Percentiles rank a stretch among this genome's conserved stretches.
Evolutionary conservation across 2,797 vertebrate species (phyloP).

Genomic region (Tenualosa ilisha): DNA sequence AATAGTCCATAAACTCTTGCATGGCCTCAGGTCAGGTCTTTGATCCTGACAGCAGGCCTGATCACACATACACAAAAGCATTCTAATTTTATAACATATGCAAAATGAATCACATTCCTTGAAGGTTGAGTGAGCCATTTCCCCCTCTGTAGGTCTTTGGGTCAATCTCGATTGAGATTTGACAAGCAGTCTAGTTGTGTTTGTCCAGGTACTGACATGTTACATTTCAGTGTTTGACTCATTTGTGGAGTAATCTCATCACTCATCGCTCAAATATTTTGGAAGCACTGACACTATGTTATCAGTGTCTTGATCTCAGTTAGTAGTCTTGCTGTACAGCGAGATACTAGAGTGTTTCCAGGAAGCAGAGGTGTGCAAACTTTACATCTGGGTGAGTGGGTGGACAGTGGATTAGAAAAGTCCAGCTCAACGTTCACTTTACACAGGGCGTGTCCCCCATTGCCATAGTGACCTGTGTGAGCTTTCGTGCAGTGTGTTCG

Average conservation of each 20-base stretch:
- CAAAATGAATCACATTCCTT: too few species aligned
- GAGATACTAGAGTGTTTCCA: neutral
- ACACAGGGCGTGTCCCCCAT: neutral
- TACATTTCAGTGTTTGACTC: neutral
- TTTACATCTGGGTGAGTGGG: neutral
- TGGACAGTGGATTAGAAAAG: neutral
- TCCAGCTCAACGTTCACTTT: slow-evolving; percentile 21
- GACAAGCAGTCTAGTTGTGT: too few species aligned
- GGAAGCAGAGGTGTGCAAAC: neutral
- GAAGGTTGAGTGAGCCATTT: too few species aligned
- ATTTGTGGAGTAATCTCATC: neutral
- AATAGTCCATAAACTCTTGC: too few species aligned
- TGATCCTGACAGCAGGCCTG: too few species aligned
- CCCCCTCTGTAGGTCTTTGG: too few species aligned
- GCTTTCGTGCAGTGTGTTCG: neutral
- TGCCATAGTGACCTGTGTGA: slow-evolving; percentile 23
- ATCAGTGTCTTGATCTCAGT: neutral
- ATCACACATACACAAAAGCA: too few species aligned
- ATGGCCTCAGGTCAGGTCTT: too few species aligned
- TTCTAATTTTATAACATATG: too few species aligned
- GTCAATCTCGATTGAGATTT: too few species aligned
- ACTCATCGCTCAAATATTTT: neutral
- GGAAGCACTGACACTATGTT: neutral
- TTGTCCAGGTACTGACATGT: too few species aligned
- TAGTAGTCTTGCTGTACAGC: too few species aligned